These are phyloP conservation scores for Spheniscus mendiculus DNA, from an alignment of 2,113 vertebrate genomes.

Conservation along the genomic window DNA sequence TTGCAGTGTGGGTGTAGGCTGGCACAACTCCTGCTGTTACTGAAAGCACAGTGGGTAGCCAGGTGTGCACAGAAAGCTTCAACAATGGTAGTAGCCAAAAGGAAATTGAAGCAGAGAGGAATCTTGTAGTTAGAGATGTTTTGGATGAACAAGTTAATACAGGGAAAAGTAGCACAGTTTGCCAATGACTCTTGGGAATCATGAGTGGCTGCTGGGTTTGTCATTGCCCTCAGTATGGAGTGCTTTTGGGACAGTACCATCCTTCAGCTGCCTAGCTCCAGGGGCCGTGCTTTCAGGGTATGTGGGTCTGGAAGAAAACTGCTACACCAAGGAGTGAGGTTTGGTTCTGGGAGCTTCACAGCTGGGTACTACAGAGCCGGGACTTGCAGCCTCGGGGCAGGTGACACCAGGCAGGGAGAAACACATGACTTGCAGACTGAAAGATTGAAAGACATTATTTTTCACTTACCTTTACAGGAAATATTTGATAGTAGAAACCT, in stretches of 20 bases:
- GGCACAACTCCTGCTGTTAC: background rate
- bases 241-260: background rate
- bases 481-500: background rate
- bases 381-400: background rate
- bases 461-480: background rate
- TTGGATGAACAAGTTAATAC: background rate
- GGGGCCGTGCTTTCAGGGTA: background rate
- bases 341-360: background rate
- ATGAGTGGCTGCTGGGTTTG: background rate
- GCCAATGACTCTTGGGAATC: background rate
- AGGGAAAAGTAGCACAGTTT: background rate
- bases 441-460: background rate
- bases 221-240: background rate
- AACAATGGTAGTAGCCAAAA: background rate
- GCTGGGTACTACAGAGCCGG: background rate
- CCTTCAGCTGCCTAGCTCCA: background rate
- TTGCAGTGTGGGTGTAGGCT: background rate
- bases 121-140: background rate
- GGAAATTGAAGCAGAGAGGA: background rate
- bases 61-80: background rate
- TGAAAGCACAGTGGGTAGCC: background rate
- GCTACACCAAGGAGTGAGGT: rapidly evolving
- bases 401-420: background rate
- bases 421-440: background rate
- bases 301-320: background rate